phyloP scores from a whole-genome alignment of 2,888 invertebrate species.

The Hydraecia micacea region DNA sequence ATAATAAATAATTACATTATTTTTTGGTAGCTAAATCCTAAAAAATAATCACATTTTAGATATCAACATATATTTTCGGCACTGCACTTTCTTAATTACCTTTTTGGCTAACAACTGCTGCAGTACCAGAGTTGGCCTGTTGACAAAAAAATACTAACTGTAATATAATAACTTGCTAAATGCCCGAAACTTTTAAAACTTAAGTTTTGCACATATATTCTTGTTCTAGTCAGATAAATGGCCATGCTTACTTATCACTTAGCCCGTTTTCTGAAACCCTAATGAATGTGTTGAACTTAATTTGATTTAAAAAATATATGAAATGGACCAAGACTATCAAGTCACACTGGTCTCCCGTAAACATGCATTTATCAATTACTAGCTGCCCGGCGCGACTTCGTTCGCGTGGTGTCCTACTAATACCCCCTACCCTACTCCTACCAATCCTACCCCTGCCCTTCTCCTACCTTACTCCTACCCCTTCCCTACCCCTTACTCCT shows the following conservation, averaged over 20 bases:
- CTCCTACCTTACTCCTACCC: too few relatives aligned
- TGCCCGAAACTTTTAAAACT: conserved; percentile 37
- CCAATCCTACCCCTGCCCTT: too few relatives aligned
- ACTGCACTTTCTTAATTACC: conserved; percentile 48
- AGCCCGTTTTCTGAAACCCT: neutral
- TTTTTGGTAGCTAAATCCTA: neutral
- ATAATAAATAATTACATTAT: neutral
- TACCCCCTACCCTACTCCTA: too few relatives aligned
- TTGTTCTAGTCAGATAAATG: conserved; percentile 24
- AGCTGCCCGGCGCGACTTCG: too few relatives aligned
- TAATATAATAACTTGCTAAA: conserved; percentile 40
- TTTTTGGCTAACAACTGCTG: conserved; percentile 51
- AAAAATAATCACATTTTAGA: conserved; percentile 23
- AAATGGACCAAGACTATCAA: too few relatives aligned
- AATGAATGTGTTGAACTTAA: neutral
- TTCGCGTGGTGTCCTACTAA: too few relatives aligned
- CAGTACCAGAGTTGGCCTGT: conserved; percentile 39
- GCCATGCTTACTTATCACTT: conserved; percentile 17
- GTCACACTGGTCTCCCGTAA: too few relatives aligned
- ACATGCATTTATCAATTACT: neutral
- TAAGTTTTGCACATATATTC: conserved; percentile 7
- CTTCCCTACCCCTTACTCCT: too few relatives aligned
- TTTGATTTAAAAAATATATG: neutral
- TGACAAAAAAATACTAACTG: conserved; percentile 52
- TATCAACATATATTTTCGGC: conserved; percentile 21